Percentiles rank a stretch among this genome's conserved stretches.
phyloP scores from a whole-genome alignment of 2,797 vertebrate species.

The Anabas testudineus region DNA sequence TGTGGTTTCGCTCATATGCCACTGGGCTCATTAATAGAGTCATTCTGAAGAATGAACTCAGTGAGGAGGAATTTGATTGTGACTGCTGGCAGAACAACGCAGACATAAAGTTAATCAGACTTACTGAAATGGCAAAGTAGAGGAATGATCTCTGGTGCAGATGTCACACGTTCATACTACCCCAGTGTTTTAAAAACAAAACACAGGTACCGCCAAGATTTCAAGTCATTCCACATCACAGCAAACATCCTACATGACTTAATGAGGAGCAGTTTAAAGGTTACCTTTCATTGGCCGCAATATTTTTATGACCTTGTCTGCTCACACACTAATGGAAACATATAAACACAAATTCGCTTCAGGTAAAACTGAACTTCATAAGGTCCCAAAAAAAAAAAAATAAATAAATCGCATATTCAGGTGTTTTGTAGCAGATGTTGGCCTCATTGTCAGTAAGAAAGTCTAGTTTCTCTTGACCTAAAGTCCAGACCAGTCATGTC shows the following conservation, averaged over 20 bases:
- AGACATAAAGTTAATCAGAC: constrained; percentile 22
- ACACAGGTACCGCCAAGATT: constrained; percentile 28
- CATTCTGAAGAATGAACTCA: constrained; percentile 57
- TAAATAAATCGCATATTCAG: not conserved
- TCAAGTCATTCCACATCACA: constrained; percentile 47
- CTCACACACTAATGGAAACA: constrained; percentile 26
- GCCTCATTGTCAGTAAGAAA: constrained; percentile 3
- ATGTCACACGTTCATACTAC: not conserved
- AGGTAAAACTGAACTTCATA: not conserved
- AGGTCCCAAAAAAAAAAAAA: not conserved
- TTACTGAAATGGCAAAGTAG: not conserved
- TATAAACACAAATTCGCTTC: not conserved
- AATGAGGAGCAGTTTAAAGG: constrained; percentile 77
- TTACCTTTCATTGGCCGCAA: constrained; percentile 78
- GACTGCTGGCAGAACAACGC: constrained; percentile 27
- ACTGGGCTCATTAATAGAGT: constrained; percentile 74
- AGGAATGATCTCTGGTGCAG: not conserved
- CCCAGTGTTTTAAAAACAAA: constrained; percentile 12
- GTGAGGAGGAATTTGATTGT: constrained; percentile 38
- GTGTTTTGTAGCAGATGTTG: not conserved
- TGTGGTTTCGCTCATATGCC: constrained; percentile 73
- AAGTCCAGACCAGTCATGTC: constrained; percentile 42
- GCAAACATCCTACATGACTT: constrained; percentile 68
- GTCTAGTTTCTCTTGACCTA: constrained; percentile 47
- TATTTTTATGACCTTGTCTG: constrained; percentile 71